A percentile compares a stretch with the other conserved stretches of the same genome.
Evolutionary conservation across 2,888 invertebrate species (phyloP).

Genomic region (Cristatella mucedo): DNA sequence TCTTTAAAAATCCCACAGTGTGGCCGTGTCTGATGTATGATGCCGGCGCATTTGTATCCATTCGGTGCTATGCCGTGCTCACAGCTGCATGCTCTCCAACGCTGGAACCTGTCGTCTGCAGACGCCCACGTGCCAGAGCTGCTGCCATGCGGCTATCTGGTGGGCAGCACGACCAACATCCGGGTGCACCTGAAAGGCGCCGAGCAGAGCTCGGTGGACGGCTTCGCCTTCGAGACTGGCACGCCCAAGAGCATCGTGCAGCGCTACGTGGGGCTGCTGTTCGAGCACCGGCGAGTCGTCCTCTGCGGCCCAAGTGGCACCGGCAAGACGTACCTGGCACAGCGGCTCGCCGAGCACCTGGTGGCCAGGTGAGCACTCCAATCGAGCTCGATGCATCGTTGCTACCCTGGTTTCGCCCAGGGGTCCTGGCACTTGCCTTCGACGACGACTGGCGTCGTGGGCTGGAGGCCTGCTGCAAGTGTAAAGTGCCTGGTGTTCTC

Average conservation of each 20-base stretch:
- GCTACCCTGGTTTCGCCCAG: no score
- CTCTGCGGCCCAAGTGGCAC: constrained; percentile 91
- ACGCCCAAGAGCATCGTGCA: constrained; percentile 91
- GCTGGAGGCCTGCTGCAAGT: neutral
- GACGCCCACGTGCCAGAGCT: constrained; percentile 57
- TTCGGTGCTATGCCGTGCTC: no score
- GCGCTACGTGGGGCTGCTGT: constrained; percentile 69
- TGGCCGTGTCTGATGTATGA: no score
- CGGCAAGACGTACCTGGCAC: constrained; percentile 87
- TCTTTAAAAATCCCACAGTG: no score
- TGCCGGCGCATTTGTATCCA: no score
- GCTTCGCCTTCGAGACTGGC: constrained; percentile 81
- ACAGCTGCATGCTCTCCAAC: no score
- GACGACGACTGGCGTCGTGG: neutral
- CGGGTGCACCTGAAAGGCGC: constrained; percentile 46
- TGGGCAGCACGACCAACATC: constrained; percentile 47
- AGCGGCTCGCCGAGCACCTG: constrained; percentile 81
- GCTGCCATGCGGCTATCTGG: constrained; percentile 78
- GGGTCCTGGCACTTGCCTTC: no score
- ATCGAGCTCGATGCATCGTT: no score
- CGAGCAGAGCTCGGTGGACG: constrained; percentile 70
- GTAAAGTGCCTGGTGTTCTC: neutral
- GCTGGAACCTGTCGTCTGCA: no score
- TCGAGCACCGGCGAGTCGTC: constrained; percentile 81
- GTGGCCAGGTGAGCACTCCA: constrained; percentile 39